phyloP scores from a whole-genome alignment of 2,113 vertebrate genomes.

The Cheilinus undulatus region DNA sequence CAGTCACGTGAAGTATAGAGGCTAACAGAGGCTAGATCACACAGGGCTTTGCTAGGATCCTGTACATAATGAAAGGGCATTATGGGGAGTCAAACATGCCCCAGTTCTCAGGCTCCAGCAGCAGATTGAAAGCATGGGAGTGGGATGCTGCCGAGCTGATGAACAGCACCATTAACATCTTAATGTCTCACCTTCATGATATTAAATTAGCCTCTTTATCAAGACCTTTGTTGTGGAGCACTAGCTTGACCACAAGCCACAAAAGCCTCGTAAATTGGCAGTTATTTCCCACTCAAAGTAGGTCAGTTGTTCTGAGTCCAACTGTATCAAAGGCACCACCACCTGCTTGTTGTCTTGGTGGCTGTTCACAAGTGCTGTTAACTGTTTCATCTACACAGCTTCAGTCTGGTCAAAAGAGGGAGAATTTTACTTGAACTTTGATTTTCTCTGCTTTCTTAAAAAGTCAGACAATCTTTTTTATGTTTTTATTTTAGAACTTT shows the following conservation, averaged over 20 bases:
- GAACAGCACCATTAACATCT: constrained; percentile 25
- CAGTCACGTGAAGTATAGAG: constrained; percentile 64
- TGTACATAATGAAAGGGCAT: constrained; percentile 69
- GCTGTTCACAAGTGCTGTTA: not conserved
- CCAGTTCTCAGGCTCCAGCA: constrained; percentile 71
- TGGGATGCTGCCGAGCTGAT: constrained; percentile 20
- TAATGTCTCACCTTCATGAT: not conserved
- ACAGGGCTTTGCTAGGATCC: constrained; percentile 70
- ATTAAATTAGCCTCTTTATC: not conserved
- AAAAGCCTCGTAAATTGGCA: not conserved
- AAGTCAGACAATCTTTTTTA: not conserved
- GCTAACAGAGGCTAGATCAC: constrained; percentile 50
- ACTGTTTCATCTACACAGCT: not conserved
- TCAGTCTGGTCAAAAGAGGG: not conserved
- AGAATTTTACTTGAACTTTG: not conserved
- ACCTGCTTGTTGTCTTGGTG: not conserved
- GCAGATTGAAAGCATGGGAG: constrained; percentile 37
- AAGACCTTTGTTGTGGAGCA: not conserved
- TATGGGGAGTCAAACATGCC: constrained; percentile 63
- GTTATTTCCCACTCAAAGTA: not conserved
- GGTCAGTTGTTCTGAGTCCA: not conserved
- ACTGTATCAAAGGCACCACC: not conserved
- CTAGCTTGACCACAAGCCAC: not conserved
- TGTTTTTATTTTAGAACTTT: too few relatives aligned
- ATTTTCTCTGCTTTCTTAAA: not conserved